Base-by-base conservation (phyloP, 2,888 invertebrate species). In the Xylocampa areola region DNA sequence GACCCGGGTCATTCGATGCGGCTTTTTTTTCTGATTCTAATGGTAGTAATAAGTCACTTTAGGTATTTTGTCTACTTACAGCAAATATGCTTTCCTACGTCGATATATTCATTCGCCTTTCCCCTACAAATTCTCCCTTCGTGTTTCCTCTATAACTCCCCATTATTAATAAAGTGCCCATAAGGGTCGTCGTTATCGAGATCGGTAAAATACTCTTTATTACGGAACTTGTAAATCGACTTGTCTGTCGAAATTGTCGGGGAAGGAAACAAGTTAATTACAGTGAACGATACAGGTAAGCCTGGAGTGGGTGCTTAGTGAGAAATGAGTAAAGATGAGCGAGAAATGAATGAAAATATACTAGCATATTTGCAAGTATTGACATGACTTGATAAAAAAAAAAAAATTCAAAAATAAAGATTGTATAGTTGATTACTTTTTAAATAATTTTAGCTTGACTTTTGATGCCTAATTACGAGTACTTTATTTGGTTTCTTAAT, bases 221-320 rank as follows among this genome's bases (percentile, higher is more conserved):
- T 52, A 11, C 37, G 16, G 17, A 45, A 51, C 19, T 59, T 41
- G 41, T 39, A 44, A 44, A 63, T 63, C 37, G 54, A 61, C 7
- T 6, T 30, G 29, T 16, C 4, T 16, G 36, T 10, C 23, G 6
- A 51, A 55, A 47, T 33, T 51, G 41, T 10, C 36, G 45, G 37
- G 6, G 23, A 25, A 19, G 23, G 32, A 37, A 64, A 66, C 67
- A 43, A 43, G 37, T 37, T 64, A 45, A 59, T 51, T 66, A 43
- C 29, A n/a, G 2, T 33, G 13, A 23, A 21, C 41, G 32, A 25
- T 43, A 50, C 41, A 47, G 19, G 59, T 51, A 16, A 17, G 5
- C 13, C 29, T 45, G 7, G 33, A 30, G 23, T 13, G n/a, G 29
- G 13, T 13, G 35, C 23, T 27, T 1, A 16, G 13, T 2, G 29